A percentile compares a stretch with the other conserved stretches of the same genome.
Evolutionary conservation across 2,113 vertebrate species (phyloP).

Genomic region (Nesospiza acunhae): DNA sequence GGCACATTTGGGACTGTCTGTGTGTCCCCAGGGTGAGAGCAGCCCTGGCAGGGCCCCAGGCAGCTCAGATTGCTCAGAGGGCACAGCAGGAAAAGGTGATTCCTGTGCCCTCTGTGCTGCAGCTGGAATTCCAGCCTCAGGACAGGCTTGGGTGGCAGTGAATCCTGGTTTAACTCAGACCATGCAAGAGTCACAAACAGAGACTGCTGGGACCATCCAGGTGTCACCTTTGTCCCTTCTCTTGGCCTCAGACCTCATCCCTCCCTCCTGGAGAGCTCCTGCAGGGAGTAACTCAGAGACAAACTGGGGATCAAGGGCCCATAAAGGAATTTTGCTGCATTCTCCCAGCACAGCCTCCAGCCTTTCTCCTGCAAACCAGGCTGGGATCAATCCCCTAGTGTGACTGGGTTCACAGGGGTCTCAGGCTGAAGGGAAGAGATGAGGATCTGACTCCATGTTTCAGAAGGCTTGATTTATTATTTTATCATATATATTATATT

Average conservation of each 20-base stretch:
- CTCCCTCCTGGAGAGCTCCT: neutral
- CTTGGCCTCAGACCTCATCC: neutral
- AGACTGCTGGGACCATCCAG: neutral
- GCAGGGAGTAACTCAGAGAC: neutral
- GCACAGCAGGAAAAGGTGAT: neutral
- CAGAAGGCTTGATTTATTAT: no score
- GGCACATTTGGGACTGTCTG: no score
- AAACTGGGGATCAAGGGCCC: neutral
- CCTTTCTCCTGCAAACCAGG: neutral
- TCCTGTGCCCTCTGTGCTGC: neutral
- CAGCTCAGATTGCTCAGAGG: neutral
- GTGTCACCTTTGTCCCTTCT: no score
- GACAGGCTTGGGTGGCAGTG: neutral
- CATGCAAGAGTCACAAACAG: accelerated
- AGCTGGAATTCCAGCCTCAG: neutral
- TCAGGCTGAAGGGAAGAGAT: no score
- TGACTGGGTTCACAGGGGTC: no score
- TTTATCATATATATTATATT: no score
- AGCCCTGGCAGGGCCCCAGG: neutral
- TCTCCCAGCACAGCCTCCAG: neutral
- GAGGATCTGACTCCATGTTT: no score
- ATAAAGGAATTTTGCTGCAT: neutral
- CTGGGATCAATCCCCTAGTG: neutral
- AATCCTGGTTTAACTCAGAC: neutral
- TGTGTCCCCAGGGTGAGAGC: neutral